A percentile compares a stretch with the other conserved stretches of the same genome.
Conservation (phyloP, 2,113 vertebrate species). For the Gambusia affinis region DNA sequence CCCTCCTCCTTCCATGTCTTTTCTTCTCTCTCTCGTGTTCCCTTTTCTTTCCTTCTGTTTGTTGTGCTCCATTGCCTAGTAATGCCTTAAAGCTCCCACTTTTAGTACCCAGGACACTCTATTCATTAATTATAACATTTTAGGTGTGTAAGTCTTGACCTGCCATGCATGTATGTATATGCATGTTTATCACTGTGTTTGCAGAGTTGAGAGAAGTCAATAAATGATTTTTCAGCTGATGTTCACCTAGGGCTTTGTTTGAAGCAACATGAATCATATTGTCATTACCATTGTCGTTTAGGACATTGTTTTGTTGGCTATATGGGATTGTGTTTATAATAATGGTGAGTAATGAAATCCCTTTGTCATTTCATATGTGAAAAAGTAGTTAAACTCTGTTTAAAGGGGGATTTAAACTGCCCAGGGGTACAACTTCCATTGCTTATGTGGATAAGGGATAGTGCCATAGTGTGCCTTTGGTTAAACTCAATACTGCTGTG, state of each 20-base stretch:
- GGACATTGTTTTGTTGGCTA: constrained; percentile 7
- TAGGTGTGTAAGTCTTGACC: constrained; percentile 36
- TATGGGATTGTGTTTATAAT: background rate
- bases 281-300: constrained; percentile 15
- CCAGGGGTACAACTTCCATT: background rate
- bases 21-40: background rate
- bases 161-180: background rate
- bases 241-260: constrained; percentile 57
- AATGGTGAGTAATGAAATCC: background rate
- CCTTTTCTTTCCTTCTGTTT: constrained; percentile 21
- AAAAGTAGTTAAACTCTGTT: background rate
- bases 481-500: background rate
- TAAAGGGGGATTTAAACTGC: background rate
- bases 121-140: constrained; percentile 69
- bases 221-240: constrained; percentile 54
- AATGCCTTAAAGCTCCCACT: constrained; percentile 57
- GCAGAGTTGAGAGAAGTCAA: constrained; percentile 40
- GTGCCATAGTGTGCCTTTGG: no score
- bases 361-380: constrained; percentile 3
- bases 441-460: no score
- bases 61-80: constrained; percentile 62
- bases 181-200: constrained; percentile 27
- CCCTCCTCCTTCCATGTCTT: background rate
- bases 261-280: constrained; percentile 31
- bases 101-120: constrained; percentile 52